Conservation (phyloP, 2,113 vertebrate genomes). For the Rutilus rutilus region DNA sequence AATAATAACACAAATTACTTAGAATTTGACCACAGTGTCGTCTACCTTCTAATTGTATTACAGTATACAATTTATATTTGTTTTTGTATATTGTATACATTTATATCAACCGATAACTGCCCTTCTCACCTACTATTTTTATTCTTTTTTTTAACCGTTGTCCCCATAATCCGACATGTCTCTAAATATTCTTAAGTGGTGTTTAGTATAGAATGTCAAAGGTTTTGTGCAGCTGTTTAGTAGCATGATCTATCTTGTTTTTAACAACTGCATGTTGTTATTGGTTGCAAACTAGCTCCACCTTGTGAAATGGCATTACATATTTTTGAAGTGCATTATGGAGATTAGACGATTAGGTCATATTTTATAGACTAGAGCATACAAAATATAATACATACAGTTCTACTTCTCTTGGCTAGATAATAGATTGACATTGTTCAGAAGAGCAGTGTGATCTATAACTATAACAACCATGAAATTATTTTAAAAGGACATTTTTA, state of each 20-base stretch:
- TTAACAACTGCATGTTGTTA: background rate
- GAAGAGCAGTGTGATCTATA: background rate
- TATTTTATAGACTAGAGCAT: too few relatives aligned
- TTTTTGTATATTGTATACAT: too few relatives aligned
- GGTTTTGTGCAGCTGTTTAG: background rate
- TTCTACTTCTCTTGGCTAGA: too few relatives aligned
- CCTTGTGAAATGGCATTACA: background rate
- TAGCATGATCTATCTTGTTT: background rate
- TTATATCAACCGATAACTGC: too few relatives aligned
- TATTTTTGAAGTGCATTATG: background rate
- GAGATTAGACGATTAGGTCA: too few relatives aligned
- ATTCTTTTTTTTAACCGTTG: too few relatives aligned
- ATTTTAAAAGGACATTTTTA: too few relatives aligned
- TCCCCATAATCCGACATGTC: too few relatives aligned
- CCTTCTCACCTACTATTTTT: too few relatives aligned
- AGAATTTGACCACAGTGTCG: background rate
- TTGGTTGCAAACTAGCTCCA: background rate
- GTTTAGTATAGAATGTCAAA: too few relatives aligned
- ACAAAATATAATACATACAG: too few relatives aligned
- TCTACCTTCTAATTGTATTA: background rate
- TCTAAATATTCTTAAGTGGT: background rate
- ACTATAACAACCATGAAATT: background rate
- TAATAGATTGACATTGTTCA: background rate
- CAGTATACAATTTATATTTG: background rate
- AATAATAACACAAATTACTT: background rate